Evolutionary conservation across 2,113 vertebrate species (phyloP).

Genomic region (Falco punctatus): DNA sequence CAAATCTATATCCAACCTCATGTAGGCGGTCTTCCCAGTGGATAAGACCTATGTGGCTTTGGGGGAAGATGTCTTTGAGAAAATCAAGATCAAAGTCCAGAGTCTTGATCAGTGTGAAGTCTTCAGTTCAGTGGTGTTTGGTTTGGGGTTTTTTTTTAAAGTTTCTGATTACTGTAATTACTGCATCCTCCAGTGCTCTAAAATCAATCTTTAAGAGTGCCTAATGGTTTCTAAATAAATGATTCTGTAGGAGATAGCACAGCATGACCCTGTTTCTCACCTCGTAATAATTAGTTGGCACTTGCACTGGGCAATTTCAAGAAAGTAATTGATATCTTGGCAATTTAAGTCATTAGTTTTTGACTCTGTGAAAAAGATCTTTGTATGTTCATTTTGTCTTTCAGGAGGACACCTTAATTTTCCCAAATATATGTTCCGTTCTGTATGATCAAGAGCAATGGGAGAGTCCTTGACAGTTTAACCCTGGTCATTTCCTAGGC

Average conservation of each 20-base stretch:
- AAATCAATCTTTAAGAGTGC: neutral
- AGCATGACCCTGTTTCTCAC: neutral
- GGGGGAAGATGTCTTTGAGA: neutral
- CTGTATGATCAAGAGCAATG: constrained; percentile 11
- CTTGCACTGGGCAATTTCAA: neutral
- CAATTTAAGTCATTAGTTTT: neutral
- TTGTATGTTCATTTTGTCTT: neutral
- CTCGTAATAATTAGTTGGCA: neutral
- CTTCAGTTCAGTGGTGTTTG: neutral
- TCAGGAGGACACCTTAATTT: constrained; percentile 13
- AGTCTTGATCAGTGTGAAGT: neutral
- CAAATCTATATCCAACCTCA: neutral
- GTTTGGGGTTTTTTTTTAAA: neutral
- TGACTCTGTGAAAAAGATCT: neutral
- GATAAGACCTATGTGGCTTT: neutral
- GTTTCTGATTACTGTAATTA: neutral
- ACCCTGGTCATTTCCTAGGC: constrained; percentile 25
- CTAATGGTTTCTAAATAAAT: constrained; percentile 8
- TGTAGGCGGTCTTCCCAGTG: neutral
- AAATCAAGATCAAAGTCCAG: neutral
- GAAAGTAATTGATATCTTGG: neutral
- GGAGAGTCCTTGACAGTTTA: constrained; percentile 40
- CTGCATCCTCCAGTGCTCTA: neutral
- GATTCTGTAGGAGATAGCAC: neutral
- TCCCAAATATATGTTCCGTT: constrained; percentile 26